A percentile compares a stretch with the other conserved stretches of the same genome.
phyloP scores from a whole-genome alignment of 1,140 invertebrate species.

The Steinernema khuongi region DNA sequence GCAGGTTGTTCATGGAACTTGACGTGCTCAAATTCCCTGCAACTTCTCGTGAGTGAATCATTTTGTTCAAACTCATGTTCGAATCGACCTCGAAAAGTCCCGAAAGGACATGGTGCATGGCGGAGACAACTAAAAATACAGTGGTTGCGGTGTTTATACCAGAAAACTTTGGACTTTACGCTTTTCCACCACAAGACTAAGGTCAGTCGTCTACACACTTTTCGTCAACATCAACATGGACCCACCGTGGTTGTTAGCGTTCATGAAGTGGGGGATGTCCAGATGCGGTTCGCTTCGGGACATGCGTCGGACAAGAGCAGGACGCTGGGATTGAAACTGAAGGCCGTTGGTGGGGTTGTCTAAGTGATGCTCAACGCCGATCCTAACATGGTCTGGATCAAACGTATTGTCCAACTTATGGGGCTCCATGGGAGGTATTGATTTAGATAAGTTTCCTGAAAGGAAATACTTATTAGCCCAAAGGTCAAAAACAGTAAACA shows the following conservation, averaged over 20 bases:
- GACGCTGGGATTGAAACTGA: not conserved
- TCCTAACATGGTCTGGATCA: not conserved
- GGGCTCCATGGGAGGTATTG: not conserved
- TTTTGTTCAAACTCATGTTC: not conserved
- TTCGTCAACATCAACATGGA: not conserved
- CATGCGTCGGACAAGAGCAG: not conserved
- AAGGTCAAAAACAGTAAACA: no score
- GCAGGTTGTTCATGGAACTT: not conserved
- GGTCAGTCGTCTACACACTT: not conserved
- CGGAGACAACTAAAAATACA: not conserved
- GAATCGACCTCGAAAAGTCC: not conserved
- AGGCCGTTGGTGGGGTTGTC: not conserved
- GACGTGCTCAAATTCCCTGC: not conserved
- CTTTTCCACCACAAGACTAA: not conserved
- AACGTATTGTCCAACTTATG: not conserved
- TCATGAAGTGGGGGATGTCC: not conserved
- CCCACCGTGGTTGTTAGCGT: not conserved
- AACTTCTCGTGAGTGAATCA: not conserved
- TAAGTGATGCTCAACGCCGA: not conserved
- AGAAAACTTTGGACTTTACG: not conserved
- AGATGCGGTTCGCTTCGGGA: not conserved
- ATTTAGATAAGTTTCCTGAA: no score
- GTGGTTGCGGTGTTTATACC: not conserved
- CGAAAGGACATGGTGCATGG: not conserved
- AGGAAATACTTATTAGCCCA: not conserved